Percentiles rank a stretch among this genome's conserved stretches.
phyloP scores from a whole-genome alignment of 2,888 invertebrate genomes.

The Xestia xanthographa region DNA sequence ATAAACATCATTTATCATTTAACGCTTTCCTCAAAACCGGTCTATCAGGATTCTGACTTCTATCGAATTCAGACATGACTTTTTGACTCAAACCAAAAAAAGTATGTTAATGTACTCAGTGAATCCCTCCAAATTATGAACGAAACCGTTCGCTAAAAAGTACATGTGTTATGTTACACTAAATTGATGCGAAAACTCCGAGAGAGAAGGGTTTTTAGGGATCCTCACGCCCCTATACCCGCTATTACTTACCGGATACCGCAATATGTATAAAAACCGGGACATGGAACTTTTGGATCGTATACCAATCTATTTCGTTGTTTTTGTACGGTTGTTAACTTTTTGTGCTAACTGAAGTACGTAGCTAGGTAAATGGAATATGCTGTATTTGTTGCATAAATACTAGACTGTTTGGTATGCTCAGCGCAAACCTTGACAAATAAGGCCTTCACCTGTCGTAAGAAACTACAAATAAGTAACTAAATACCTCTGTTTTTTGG shows the following conservation, averaged over 20 bases:
- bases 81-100: background rate
- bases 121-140: conserved; percentile 53
- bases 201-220: conserved; percentile 47
- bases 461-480: background rate
- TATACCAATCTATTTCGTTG: conserved; percentile 39
- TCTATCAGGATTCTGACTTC: background rate
- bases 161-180: conserved; percentile 55
- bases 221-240: conserved; percentile 38
- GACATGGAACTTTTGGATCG: conserved; percentile 46
- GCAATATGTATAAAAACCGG: conserved; percentile 59
- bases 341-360: conserved; percentile 27
- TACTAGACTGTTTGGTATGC: background rate
- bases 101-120: conserved; percentile 10
- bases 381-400: conserved; percentile 16
- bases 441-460: background rate
- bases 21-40: no score
- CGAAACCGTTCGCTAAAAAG: conserved; percentile 45
- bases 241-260: conserved; percentile 52
- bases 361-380: background rate
- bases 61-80: conserved; percentile 1
- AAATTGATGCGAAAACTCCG: conserved; percentile 55
- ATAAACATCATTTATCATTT: no score
- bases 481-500: background rate
- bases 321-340: conserved; percentile 30
- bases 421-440: background rate